Percentiles rank a stretch among this genome's conserved stretches.
These are phyloP conservation scores for Aphis gossypii DNA, from an alignment of 1,140 invertebrate species.

Conservation along the genomic window DNA sequence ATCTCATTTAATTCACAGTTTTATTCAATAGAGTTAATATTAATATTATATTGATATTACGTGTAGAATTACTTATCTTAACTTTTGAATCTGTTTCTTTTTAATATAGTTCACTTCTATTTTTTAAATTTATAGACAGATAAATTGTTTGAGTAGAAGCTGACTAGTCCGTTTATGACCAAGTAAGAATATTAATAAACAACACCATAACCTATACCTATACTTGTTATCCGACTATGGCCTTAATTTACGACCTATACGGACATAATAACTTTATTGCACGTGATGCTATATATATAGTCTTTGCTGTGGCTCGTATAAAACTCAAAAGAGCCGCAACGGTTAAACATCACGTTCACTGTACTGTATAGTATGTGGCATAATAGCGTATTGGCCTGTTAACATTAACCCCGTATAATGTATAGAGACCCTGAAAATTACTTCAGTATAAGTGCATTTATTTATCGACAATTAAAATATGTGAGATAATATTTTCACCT, in stretches of 20 bases:
- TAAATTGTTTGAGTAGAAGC: not conserved
- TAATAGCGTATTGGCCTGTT: not conserved
- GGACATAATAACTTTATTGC: conserved; percentile 9
- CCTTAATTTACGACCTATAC: conserved; percentile 10
- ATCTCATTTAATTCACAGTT: too few species aligned
- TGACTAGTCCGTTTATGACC: not conserved
- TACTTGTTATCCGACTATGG: not conserved
- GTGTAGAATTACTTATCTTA: too few species aligned
- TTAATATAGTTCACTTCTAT: not conserved
- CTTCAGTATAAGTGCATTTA: not conserved
- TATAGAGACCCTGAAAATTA: not conserved
- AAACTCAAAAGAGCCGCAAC: conserved; percentile 6
- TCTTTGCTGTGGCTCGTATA: not conserved
- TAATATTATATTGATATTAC: too few species aligned
- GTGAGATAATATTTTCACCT: not conserved
- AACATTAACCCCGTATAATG: not conserved
- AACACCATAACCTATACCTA: not conserved
- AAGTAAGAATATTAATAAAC: conserved; percentile 5
- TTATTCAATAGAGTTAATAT: too few species aligned
- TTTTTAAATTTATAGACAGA: not conserved
- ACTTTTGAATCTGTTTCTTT: not conserved
- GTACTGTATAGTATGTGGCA: not conserved
- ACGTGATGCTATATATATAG: conserved; percentile 8
- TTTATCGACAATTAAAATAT: not conserved
- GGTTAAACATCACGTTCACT: conserved; percentile 3